A percentile compares a stretch with the other conserved stretches of the same genome.
phyloP scores from a whole-genome alignment of 2,888 invertebrate genomes.

The Nomada fabriciana region DNA sequence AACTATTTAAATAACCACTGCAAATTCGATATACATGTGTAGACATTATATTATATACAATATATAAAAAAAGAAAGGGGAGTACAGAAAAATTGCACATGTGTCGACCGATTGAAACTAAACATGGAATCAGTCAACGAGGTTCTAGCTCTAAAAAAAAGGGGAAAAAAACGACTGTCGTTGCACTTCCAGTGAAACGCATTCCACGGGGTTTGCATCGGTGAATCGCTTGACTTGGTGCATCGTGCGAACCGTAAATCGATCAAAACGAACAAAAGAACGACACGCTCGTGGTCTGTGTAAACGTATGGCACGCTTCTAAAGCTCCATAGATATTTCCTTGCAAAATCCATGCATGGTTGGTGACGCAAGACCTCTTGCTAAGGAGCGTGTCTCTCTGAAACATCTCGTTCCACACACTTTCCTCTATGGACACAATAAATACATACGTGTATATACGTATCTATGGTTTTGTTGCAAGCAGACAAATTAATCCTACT shows the following conservation, averaged over 20 bases:
- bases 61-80: background rate
- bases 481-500: conserved; percentile 57
- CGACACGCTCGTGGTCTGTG: background rate
- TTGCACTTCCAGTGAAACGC: background rate
- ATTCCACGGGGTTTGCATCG: background rate
- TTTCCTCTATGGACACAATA: conserved; percentile 40
- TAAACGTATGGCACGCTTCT: background rate
- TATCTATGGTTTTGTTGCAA: conserved; percentile 53
- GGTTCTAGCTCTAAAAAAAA: background rate
- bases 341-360: conserved; percentile 52
- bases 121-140: background rate
- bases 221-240: conserved; percentile 4
- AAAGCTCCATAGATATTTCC: conserved; percentile 7
- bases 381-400: conserved; percentile 29
- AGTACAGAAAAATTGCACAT: background rate
- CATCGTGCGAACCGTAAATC: conserved; percentile 26
- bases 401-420: conserved; percentile 45
- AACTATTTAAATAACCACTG: too few relatives aligned
- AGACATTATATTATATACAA: background rate
- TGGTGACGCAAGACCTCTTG: conserved; percentile 24
- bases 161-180: background rate
- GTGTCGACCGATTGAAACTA: background rate
- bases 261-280: conserved; percentile 28
- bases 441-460: conserved; percentile 2
- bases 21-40: background rate